Conservation (phyloP, 2,113 vertebrate genomes). For the Campylomormyrus numenius region DNA sequence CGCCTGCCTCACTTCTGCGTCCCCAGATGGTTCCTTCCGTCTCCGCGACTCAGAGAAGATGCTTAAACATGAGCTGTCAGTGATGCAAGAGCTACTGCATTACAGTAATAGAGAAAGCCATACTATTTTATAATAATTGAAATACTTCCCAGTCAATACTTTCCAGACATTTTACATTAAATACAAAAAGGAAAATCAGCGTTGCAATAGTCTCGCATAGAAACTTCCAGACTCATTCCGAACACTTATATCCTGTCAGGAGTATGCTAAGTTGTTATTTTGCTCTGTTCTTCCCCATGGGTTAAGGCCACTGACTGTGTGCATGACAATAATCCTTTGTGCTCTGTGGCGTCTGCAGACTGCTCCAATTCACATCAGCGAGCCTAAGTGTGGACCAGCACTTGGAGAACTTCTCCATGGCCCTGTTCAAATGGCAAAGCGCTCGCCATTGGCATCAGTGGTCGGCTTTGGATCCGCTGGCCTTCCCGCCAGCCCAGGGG, state of each 20-base stretch:
- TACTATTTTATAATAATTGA: neutral
- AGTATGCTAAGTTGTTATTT: neutral
- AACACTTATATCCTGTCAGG: neutral
- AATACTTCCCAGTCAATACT: neutral
- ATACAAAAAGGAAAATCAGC: neutral
- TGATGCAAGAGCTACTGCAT: neutral
- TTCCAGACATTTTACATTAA: neutral
- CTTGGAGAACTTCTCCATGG: neutral
- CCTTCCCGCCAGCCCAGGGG: conserved; percentile 42
- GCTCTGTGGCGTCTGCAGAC: neutral
- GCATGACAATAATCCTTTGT: neutral
- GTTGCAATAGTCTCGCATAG: neutral
- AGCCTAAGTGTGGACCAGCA: neutral
- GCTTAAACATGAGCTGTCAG: neutral
- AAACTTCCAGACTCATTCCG: neutral
- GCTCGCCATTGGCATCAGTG: neutral
- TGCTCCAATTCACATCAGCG: neutral
- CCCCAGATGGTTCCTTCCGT: neutral
- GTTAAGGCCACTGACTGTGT: conserved; percentile 6
- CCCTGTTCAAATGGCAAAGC: neutral
- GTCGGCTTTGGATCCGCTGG: conserved; percentile 28
- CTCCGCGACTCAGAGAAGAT: neutral
- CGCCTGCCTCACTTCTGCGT: neutral
- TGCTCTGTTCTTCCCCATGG: neutral
- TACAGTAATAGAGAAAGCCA: neutral